phyloP scores from a whole-genome alignment of 2,113 vertebrate genomes.

The Hipposideros armiger region DNA sequence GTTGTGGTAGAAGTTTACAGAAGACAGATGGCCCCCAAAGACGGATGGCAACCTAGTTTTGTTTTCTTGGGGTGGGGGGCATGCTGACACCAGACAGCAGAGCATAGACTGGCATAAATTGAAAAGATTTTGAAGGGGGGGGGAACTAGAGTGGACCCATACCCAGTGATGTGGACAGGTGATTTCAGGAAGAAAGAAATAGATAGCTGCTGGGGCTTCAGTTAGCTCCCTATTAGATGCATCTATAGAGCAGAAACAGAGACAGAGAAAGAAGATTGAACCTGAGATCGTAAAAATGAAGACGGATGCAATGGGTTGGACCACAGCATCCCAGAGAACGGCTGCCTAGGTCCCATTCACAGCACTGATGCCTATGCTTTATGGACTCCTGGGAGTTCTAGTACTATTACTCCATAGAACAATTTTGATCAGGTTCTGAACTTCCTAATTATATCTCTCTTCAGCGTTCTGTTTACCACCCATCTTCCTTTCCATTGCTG shows the following conservation, averaged over 20 bases:
- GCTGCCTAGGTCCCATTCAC: not conserved
- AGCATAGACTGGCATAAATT: not conserved
- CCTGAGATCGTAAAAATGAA: not conserved
- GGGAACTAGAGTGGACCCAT: not conserved
- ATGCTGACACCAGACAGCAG: not conserved
- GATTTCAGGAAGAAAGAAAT: not conserved
- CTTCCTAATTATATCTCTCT: not conserved
- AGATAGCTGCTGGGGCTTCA: not conserved
- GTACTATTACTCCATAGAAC: not conserved
- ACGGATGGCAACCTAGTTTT: not conserved
- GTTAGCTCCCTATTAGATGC: not conserved
- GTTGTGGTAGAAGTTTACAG: constrained; percentile 15
- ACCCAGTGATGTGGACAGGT: not conserved
- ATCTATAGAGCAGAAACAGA: not conserved
- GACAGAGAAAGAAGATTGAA: not conserved
- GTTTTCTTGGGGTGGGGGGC: not conserved
- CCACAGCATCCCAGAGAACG: not conserved
- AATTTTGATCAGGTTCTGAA: not conserved
- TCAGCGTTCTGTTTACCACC: not conserved
- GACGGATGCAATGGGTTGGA: not conserved
- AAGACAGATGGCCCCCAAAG: constrained; percentile 4
- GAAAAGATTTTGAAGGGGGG: not conserved
- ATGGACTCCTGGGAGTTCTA: not conserved
- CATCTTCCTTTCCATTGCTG: not conserved
- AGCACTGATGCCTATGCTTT: not conserved